phyloP scores from a whole-genome alignment of 2,888 invertebrate species.

The Tricholauxania praeusta region DNA sequence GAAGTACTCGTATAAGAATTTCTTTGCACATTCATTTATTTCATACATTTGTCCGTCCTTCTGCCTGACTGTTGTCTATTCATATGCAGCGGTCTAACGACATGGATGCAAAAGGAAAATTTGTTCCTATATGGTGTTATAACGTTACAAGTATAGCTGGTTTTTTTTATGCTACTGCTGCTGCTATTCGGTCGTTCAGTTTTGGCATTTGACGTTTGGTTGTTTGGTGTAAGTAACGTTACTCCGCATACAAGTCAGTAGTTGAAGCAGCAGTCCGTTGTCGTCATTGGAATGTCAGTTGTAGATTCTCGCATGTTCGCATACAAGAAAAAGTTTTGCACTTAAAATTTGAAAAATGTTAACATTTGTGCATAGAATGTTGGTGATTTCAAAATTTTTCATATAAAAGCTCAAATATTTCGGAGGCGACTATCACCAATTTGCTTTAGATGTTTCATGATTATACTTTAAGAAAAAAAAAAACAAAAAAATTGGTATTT shows the following conservation, averaged over 20 bases:
- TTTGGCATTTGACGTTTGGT: slow-evolving; percentile 11
- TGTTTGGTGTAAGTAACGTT: slow-evolving; percentile 8
- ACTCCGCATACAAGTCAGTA: neutral
- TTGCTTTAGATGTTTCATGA: too few relatives aligned
- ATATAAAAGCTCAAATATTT: too few relatives aligned
- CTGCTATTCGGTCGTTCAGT: slow-evolving; percentile 2
- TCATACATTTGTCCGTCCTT: neutral
- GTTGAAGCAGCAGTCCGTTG: slow-evolving; percentile 27
- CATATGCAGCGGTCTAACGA: neutral
- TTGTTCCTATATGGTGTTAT: slow-evolving; percentile 3
- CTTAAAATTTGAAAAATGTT: neutral
- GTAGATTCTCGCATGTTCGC: neutral
- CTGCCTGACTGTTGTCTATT: slow-evolving; percentile 51
- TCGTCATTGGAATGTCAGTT: neutral
- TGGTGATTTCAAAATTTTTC: slow-evolving; percentile 37
- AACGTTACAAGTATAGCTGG: slow-evolving; percentile 14
- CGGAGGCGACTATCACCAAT: too few relatives aligned
- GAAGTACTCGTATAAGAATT: neutral
- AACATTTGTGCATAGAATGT: neutral
- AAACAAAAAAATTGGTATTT: too few relatives aligned
- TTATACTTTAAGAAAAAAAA: too few relatives aligned
- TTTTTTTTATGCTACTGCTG: neutral
- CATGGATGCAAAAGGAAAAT: slow-evolving; percentile 17
- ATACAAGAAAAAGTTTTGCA: neutral
- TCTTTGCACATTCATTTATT: neutral